Percentiles rank a stretch among this genome's conserved stretches.
These are phyloP conservation scores for Andrena minutula DNA, from an alignment of 2,888 invertebrate species.

Conservation along the genomic window DNA sequence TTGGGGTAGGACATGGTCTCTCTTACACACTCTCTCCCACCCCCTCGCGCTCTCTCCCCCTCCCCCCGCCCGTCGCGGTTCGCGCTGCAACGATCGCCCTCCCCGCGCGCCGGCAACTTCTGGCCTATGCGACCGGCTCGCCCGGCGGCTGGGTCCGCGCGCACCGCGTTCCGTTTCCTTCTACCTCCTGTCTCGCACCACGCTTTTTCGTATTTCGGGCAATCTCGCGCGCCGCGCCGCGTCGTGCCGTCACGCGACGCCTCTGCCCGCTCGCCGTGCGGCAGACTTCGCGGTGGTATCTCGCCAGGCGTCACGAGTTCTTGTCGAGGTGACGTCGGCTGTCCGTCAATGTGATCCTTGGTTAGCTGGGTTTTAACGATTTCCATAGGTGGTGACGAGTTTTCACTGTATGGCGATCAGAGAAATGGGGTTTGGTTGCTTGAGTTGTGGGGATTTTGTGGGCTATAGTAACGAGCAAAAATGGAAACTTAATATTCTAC, in stretches of 20 bases:
- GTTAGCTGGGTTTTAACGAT: too few relatives aligned
- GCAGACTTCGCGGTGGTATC: not conserved
- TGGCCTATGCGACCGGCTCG: conserved; percentile 35
- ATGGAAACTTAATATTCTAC: too few relatives aligned
- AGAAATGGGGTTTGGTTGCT: too few relatives aligned
- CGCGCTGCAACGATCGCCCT: conserved; percentile 67
- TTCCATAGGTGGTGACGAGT: too few relatives aligned
- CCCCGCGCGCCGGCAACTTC: conserved; percentile 38
- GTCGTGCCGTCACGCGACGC: not conserved
- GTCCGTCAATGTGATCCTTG: too few relatives aligned
- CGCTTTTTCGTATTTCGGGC: conserved; percentile 32
- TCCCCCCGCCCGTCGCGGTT: conserved; percentile 65
- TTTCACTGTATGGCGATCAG: too few relatives aligned
- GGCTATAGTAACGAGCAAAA: too few relatives aligned
- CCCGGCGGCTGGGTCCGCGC: conserved; percentile 23
- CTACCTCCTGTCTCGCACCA: not conserved
- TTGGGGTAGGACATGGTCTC: conserved; percentile 82
- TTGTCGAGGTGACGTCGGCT: too few relatives aligned
- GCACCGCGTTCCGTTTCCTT: conserved; percentile 25
- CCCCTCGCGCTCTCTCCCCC: conserved; percentile 42
- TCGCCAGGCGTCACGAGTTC: too few relatives aligned
- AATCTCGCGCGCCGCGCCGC: conserved; percentile 8
- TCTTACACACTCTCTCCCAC: conserved; percentile 55
- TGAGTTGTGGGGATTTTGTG: too few relatives aligned
- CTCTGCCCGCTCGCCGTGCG: not conserved